A percentile compares a stretch with the other conserved stretches of the same genome.
Conservation (phyloP, 2,888 invertebrate genomes). For the Athalia rosae region DNA sequence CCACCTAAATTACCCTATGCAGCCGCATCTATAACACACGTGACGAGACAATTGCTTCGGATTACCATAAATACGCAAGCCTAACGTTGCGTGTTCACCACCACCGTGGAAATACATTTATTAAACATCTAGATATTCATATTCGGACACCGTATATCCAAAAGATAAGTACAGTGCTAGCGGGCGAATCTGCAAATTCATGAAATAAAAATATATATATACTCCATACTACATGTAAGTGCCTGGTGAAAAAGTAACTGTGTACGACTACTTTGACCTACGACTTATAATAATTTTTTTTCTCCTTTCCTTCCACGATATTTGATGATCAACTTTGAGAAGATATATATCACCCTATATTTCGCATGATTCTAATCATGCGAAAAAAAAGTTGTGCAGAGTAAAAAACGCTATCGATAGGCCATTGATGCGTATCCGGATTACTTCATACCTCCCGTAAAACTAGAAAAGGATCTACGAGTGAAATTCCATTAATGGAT, state of each 20-base stretch:
- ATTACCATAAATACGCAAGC: constrained; percentile 28
- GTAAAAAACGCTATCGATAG: not conserved
- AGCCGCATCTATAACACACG: not conserved
- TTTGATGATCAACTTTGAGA: not conserved
- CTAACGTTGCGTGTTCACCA: not conserved
- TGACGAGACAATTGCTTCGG: constrained; percentile 33
- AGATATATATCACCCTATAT: no score
- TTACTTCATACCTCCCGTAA: not conserved
- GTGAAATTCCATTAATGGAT: not conserved
- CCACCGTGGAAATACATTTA: not conserved
- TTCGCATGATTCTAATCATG: no score
- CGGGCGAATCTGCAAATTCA: not conserved
- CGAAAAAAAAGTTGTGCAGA: not conserved
- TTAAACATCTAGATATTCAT: no score
- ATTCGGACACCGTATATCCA: not conserved
- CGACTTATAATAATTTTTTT: not conserved
- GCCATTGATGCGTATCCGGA: not conserved
- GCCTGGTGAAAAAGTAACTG: no score
- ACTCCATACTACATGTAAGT: no score
- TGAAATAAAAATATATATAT: not conserved
- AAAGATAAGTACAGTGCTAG: not conserved
- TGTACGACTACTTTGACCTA: no score
- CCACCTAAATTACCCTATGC: constrained; percentile 24
- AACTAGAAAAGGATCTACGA: not conserved
- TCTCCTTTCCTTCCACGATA: not conserved